Conservation (phyloP, 2,888 invertebrate species). For the Oxystoma pomonae region DNA sequence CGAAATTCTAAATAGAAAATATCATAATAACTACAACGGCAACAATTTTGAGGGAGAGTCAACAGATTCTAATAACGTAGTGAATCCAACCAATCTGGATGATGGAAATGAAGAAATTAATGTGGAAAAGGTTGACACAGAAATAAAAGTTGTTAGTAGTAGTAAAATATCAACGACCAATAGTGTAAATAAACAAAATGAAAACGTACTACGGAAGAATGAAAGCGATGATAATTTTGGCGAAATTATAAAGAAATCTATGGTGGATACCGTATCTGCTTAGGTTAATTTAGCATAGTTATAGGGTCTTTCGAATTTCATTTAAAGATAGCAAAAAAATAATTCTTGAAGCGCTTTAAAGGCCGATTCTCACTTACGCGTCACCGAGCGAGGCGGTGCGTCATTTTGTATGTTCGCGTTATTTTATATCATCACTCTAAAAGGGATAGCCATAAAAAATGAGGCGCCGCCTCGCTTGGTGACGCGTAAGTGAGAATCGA, state of each 20-base stretch:
- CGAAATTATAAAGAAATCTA: constrained; percentile 88
- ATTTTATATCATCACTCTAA: no score
- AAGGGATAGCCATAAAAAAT: no score
- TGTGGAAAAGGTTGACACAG: constrained; percentile 25
- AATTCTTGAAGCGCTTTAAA: no score
- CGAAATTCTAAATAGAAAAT: constrained; percentile 57
- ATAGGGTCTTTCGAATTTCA: no score
- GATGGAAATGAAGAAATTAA: constrained; percentile 34
- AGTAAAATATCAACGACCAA: not conserved
- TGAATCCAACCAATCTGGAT: constrained; percentile 15
- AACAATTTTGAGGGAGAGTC: constrained; percentile 5
- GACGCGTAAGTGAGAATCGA: no score
- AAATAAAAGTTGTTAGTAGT: constrained; percentile 14
- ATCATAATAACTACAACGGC: constrained; percentile 43
- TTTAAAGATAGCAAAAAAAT: no score
- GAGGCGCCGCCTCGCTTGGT: no score
- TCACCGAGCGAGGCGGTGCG: no score
- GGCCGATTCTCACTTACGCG: no score
- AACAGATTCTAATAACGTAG: not conserved
- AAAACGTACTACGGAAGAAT: constrained; percentile 41
- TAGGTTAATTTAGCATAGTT: no score
- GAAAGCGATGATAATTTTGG: constrained; percentile 76
- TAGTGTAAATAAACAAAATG: constrained; percentile 15
- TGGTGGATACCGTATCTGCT: constrained; percentile 86
- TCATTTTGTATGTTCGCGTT: no score